Conservation (phyloP, 2,113 vertebrate species). For the Lophura nycthemera region DNA sequence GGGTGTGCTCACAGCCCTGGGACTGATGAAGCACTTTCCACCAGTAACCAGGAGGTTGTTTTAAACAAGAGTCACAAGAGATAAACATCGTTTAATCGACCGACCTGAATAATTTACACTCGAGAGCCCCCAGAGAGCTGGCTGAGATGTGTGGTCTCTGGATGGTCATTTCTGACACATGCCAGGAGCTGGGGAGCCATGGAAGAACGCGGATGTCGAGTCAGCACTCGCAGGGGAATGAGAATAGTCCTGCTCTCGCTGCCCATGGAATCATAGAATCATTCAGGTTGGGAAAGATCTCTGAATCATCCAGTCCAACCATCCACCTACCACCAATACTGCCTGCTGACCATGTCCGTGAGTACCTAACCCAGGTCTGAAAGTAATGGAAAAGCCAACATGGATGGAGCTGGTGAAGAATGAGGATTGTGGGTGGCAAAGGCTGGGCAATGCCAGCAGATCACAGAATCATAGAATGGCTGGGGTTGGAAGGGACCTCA, state of each 20-base stretch:
- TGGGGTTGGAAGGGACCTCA: too few species aligned
- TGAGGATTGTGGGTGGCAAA: not conserved
- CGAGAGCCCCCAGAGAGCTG: not conserved
- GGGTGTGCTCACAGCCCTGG: not conserved
- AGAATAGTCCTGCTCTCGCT: not conserved
- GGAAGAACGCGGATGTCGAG: not conserved
- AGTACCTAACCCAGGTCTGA: too few species aligned
- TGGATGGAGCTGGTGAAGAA: not conserved
- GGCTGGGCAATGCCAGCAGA: not conserved
- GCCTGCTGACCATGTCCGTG: too few species aligned
- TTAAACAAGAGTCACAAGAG: conserved; percentile 46
- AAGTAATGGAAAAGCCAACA: not conserved
- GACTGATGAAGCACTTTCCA: conserved; percentile 41
- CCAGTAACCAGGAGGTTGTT: conserved; percentile 56
- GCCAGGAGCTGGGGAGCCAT: not conserved
- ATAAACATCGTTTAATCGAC: conserved; percentile 45
- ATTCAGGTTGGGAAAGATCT: too few species aligned
- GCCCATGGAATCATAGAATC: not conserved
- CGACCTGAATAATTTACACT: not conserved
- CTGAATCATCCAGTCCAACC: too few species aligned
- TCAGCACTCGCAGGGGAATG: not conserved
- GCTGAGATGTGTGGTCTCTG: not conserved
- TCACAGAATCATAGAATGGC: not conserved
- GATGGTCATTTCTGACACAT: not conserved
- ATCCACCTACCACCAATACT: too few species aligned